Conservation (phyloP, 1,140 invertebrate genomes). For the Drosophila rufa region DNA sequence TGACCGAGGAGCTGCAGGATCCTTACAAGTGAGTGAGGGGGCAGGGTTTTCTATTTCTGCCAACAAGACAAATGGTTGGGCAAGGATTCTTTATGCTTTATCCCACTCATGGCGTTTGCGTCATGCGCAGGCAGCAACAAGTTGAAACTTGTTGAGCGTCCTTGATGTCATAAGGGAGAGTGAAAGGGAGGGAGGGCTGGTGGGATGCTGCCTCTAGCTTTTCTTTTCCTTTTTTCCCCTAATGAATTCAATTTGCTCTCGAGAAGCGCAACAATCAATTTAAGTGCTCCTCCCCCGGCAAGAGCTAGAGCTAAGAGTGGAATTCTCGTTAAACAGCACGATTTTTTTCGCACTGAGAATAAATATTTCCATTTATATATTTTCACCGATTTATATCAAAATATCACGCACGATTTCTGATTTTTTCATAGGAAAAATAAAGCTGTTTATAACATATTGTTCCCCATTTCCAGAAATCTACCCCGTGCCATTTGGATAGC, state of each 20-base stretch:
- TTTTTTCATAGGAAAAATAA: too few species aligned
- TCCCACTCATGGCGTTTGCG: slow-evolving; percentile 42
- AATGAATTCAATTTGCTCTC: slow-evolving; percentile 77
- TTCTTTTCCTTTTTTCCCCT: slow-evolving; percentile 17
- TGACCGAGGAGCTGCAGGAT: slow-evolving; percentile 97
- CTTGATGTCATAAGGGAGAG: slow-evolving; percentile 41
- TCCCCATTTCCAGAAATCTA: slow-evolving; percentile 88
- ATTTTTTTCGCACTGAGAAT: background rate
- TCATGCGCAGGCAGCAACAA: slow-evolving; percentile 76
- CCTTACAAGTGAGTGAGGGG: slow-evolving; percentile 93
- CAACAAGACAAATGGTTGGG: slow-evolving; percentile 57
- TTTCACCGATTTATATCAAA: background rate
- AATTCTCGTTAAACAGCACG: slow-evolving; percentile 19
- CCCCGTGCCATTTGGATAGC: slow-evolving; percentile 95
- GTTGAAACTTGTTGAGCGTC: slow-evolving; percentile 74
- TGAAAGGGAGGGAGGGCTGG: slow-evolving; percentile 1
- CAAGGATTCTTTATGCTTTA: slow-evolving; percentile 24
- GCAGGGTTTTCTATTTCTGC: background rate
- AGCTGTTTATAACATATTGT: too few species aligned
- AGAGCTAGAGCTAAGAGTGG: slow-evolving; percentile 12
- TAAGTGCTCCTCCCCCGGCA: slow-evolving; percentile 46
- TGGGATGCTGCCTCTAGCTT: slow-evolving; percentile 9
- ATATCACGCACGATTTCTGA: background rate
- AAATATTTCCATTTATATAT: slow-evolving; percentile 12
- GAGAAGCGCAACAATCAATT: slow-evolving; percentile 62